These are phyloP conservation scores for Ganaspis sp. DNA, from an alignment of 1,140 invertebrate genomes.

Conservation along the genomic window DNA sequence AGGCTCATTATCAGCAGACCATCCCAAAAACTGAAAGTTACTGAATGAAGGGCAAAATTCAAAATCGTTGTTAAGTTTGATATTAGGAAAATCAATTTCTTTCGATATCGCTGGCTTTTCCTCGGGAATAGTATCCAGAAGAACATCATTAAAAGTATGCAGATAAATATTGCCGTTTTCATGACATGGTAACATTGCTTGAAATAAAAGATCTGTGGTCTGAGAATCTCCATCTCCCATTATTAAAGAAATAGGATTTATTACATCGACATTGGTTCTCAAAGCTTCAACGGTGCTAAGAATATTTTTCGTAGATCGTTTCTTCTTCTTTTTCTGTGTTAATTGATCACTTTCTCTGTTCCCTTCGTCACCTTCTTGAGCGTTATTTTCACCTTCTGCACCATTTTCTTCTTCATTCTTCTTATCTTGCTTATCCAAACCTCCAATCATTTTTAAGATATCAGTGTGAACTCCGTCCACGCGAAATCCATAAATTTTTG, in stretches of 20 bases:
- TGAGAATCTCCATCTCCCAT: slow-evolving; percentile 64
- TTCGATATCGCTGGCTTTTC: background rate
- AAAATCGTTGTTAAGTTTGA: slow-evolving; percentile 26
- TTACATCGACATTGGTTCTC: slow-evolving; percentile 68
- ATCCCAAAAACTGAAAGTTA: slow-evolving; percentile 63
- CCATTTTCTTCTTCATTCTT: slow-evolving; percentile 72
- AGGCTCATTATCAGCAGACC: slow-evolving; percentile 44
- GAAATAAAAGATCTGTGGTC: slow-evolving; percentile 67
- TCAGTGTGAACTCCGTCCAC: slow-evolving; percentile 88
- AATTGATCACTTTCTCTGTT: slow-evolving; percentile 55
- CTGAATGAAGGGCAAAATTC: slow-evolving; percentile 53
- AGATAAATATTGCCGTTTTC: slow-evolving; percentile 54
- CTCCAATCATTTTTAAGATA: slow-evolving; percentile 85
- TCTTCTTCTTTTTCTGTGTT: slow-evolving; percentile 60
- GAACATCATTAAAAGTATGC: slow-evolving; percentile 57
- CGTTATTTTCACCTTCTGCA: slow-evolving; percentile 57
- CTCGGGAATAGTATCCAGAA: slow-evolving; percentile 47
- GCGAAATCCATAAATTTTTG: slow-evolving; percentile 88
- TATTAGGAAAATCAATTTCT: slow-evolving; percentile 19
- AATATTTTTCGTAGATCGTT: slow-evolving; percentile 62
- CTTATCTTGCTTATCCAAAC: slow-evolving; percentile 77
- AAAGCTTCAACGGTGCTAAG: slow-evolving; percentile 70
- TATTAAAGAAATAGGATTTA: slow-evolving; percentile 57
- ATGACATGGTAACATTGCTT: slow-evolving; percentile 63
- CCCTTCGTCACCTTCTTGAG: background rate